These are phyloP conservation scores for Aphelenchoides avenae DNA, from an alignment of 1,140 invertebrate genomes.

Conservation along the genomic window DNA sequence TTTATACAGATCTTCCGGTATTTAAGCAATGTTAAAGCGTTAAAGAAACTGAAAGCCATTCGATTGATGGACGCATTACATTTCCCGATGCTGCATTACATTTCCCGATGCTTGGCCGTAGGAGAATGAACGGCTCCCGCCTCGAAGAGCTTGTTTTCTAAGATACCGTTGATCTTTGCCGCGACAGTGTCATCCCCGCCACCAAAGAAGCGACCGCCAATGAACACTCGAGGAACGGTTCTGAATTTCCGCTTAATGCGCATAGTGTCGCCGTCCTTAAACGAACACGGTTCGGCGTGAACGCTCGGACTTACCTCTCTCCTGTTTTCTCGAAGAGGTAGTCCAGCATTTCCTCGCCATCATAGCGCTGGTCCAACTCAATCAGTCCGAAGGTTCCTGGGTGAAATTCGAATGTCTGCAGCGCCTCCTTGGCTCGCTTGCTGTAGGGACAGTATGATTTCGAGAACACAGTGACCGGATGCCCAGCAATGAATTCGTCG, in stretches of 20 bases:
- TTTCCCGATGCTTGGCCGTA: too few relatives aligned
- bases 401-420: constrained; percentile 35
- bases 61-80: too few relatives aligned
- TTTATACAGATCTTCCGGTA: too few relatives aligned
- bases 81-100: too few relatives aligned
- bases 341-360: constrained; percentile 73
- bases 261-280: too few relatives aligned
- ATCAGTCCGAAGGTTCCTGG: constrained; percentile 70
- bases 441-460: constrained; percentile 84
- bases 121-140: constrained; percentile 35
- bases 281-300: too few relatives aligned
- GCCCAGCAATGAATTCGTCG: constrained; percentile 26
- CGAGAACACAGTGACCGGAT: constrained; percentile 79
- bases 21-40: too few relatives aligned
- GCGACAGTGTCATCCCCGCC: constrained; percentile 42
- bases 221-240: constrained; percentile 80
- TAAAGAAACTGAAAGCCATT: too few relatives aligned
- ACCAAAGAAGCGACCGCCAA: constrained; percentile 81
- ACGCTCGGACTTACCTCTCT: constrained; percentile 17
- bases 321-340: constrained; percentile 76
- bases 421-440: constrained; percentile 71
- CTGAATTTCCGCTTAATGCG: too few relatives aligned
- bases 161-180: constrained; percentile 8
- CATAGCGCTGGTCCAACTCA: constrained; percentile 75
- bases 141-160: constrained; percentile 25